Evolutionary conservation across 2,797 vertebrate species (phyloP), one percentile per base, ranked within the genome.

Genomic region (Octomys mimax): DNA sequence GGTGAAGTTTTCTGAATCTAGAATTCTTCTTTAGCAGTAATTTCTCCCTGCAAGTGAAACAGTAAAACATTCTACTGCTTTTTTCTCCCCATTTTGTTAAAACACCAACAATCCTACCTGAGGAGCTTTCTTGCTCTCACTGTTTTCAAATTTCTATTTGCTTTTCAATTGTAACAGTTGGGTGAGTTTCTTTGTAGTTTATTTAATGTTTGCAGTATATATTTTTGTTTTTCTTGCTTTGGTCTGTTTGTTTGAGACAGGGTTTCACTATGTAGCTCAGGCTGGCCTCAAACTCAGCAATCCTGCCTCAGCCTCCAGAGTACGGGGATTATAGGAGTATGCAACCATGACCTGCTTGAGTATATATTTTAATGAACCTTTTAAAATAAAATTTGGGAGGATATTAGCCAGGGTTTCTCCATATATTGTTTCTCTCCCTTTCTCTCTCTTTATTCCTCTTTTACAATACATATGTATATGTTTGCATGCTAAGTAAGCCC

Each of bases 331-430:
- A 33, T 14, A 66, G 13, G 64, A 16, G 64, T 66, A 14, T 16
- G 2, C 64, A 66, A 16, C 12, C 64, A 66, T 66, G 64, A 66
- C 5, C 13, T 13, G 31, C 31, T 33, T 66, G 13, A 33, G 64
- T 54, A 14, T 90, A 31, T 83, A 84, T 28, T 16, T 83, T 78
- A 71, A 18, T 70, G 39, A 31, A 33, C 24, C 28, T 82, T 8
- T 59, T 28, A 80, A 89, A 89, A 84, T 64, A n/a, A 88, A 86
- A 87, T 82, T 81, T 93, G 42, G 28, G 13, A 75, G 71, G 28
- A 9, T 42, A 66, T 28, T 75, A 89, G 26, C 46, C 14, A 42
- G 68, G 78, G 42, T 54, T 80, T 52, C 28, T 39, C 61, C 28
- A n/a, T 12, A n/a, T 75, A 6, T 59, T 59, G 18, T 64, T 54